Percentiles rank a stretch among this genome's conserved stretches.
Conservation (phyloP, 2,888 invertebrate species). For the Bellardia bayeri region DNA sequence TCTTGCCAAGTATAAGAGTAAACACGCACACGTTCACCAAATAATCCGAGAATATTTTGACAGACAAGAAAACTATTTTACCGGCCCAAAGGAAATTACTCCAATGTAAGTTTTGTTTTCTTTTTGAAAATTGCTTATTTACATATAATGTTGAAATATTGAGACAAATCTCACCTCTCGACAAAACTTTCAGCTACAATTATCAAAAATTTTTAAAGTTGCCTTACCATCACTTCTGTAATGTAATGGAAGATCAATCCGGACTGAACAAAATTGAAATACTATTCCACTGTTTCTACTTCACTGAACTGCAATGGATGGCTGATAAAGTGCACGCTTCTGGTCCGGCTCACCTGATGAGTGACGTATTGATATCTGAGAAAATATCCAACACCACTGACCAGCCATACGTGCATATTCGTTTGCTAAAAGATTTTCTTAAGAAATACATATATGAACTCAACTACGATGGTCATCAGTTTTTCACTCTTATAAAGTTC, state of each 20-base stretch:
- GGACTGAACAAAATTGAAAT: constrained; percentile 84
- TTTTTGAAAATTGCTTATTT: no score
- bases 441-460: constrained; percentile 89
- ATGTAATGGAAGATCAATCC: constrained; percentile 80
- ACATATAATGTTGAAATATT: background rate
- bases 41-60: constrained; percentile 81
- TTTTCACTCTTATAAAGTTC: constrained; percentile 89
- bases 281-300: constrained; percentile 88
- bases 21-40: constrained; percentile 81
- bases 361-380: constrained; percentile 88
- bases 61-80: constrained; percentile 80
- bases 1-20: constrained; percentile 81
- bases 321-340: constrained; percentile 92
- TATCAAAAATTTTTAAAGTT: constrained; percentile 92
- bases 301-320: constrained; percentile 91
- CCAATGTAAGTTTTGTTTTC: constrained; percentile 75
- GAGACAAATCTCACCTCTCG: background rate
- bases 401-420: constrained; percentile 84
- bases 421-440: constrained; percentile 87
- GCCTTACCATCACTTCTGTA: constrained; percentile 89
- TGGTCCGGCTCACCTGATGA: constrained; percentile 90
- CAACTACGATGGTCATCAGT: constrained; percentile 92
- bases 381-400: constrained; percentile 76
- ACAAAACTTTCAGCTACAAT: constrained; percentile 87
- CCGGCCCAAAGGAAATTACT: constrained; percentile 62